Evolutionary conservation across 2,888 invertebrate genomes (phyloP).

Genomic region (Heteromurus nitidus): DNA sequence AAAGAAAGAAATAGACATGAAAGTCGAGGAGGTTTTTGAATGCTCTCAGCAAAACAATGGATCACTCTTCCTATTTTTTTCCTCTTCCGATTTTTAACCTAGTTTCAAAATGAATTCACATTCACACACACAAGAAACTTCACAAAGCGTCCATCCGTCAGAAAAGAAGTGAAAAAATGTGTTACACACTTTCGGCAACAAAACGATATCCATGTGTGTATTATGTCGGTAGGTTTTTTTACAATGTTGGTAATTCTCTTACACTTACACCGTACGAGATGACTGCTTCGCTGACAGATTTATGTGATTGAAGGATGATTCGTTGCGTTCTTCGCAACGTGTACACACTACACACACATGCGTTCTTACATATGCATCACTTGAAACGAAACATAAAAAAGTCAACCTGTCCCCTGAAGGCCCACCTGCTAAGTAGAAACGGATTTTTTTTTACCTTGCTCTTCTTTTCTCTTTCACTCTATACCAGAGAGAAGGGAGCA

Average conservation of each 20-base stretch:
- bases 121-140: not conserved
- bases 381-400: constrained; percentile 45
- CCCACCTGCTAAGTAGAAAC: constrained; percentile 70
- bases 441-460: constrained; percentile 21
- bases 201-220: too few relatives aligned
- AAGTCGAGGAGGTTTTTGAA: not conserved
- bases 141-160: too few relatives aligned
- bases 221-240: too few relatives aligned
- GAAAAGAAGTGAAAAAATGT: not conserved
- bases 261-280: too few relatives aligned
- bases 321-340: too few relatives aligned
- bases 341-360: not conserved
- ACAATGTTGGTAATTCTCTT: too few relatives aligned
- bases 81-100: constrained; percentile 23
- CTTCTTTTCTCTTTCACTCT: constrained; percentile 30
- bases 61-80: not conserved
- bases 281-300: not conserved
- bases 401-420: constrained; percentile 72
- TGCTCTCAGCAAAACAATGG: not conserved
- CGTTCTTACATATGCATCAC: not conserved
- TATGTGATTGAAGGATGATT: constrained; percentile 20
- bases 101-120: constrained; percentile 10
- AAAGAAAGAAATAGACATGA: not conserved
- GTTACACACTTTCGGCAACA: too few relatives aligned
- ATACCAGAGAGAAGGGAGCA: not conserved